Percentiles rank a stretch among this genome's conserved stretches.
Evolutionary conservation across 37 sponge, comb jelly and placozoan genomes (phyloP).

Genomic region (Ephydatia muelleri): DNA sequence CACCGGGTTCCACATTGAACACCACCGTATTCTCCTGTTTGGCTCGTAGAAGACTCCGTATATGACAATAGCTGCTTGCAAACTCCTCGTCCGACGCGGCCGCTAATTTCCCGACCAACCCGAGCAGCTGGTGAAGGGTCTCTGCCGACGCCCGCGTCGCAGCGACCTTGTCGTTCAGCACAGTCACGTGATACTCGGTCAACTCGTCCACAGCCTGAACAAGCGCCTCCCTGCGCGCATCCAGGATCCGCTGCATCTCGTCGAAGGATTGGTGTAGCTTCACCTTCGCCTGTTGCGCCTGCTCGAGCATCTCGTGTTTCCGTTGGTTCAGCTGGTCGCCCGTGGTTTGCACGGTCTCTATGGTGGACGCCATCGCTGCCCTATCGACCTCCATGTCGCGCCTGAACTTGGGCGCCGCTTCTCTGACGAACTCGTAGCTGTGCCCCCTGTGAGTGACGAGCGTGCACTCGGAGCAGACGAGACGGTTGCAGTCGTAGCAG

Average conservation of each 20-base stretch:
- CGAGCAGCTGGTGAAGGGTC: no score
- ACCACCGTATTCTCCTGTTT: no score
- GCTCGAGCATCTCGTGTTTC: conserved; percentile 3
- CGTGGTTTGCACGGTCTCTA: not conserved
- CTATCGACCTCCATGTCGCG: not conserved
- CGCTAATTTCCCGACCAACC: no score
- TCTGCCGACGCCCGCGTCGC: no score
- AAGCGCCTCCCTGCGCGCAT: conserved; percentile 13
- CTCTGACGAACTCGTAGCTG: conserved; percentile 30
- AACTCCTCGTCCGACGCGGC: no score
- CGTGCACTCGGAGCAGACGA: conserved; percentile 45
- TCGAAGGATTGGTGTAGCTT: conserved; percentile 19
- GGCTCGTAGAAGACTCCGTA: no score
- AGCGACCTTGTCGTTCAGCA: no score
- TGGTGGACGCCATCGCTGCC: not conserved
- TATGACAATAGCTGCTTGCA: no score
- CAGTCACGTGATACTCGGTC: not conserved
- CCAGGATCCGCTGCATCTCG: conserved; percentile 15
- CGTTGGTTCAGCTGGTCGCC: no score
- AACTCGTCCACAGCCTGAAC: not conserved
- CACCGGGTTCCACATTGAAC: no score
- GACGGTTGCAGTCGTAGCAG: conserved; percentile 42
- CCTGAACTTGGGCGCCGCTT: conserved; percentile 26
- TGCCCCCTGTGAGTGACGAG: conserved; percentile 23
- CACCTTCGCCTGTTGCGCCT: not conserved